These are phyloP conservation scores for Orussus abietinus DNA, from an alignment of 1,140 invertebrate species.

Conservation along the genomic window DNA sequence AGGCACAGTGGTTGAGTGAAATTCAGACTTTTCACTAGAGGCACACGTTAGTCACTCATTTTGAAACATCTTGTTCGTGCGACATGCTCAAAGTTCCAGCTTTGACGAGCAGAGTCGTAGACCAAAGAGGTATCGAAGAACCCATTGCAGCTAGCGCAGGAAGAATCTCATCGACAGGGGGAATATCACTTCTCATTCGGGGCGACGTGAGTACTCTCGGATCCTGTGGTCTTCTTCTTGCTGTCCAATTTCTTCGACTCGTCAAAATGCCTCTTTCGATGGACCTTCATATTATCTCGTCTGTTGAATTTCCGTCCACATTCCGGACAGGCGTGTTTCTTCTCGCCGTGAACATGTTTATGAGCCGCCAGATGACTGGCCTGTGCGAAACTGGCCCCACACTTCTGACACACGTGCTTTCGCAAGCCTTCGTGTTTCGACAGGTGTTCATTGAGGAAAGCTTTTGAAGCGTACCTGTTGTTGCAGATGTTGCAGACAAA, in stretches of 20 bases:
- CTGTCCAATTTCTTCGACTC: constrained; percentile 24
- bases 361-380: constrained; percentile 51
- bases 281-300: constrained; percentile 52
- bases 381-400: constrained; percentile 48
- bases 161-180: too few relatives aligned
- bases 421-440: constrained; percentile 49
- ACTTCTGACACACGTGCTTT: constrained; percentile 48
- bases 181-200: neutral
- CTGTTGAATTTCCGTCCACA: constrained; percentile 50
- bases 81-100: too few relatives aligned
- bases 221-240: constrained; percentile 20
- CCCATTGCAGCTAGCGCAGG: too few relatives aligned
- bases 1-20: too few relatives aligned
- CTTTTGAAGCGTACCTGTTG: constrained; percentile 50
- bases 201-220: neutral
- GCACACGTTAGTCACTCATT: too few relatives aligned
- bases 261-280: constrained; percentile 43
- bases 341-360: constrained; percentile 49
- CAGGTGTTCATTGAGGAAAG: constrained; percentile 49
- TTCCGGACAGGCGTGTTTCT: constrained; percentile 47
- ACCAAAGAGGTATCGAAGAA: too few relatives aligned
- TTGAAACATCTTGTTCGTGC: too few relatives aligned
- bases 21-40: too few relatives aligned
- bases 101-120: too few relatives aligned
- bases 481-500: constrained; percentile 47